Evolutionary conservation across 2,888 invertebrate species (phyloP).

Genomic region (Koerneria pararmatus): DNA sequence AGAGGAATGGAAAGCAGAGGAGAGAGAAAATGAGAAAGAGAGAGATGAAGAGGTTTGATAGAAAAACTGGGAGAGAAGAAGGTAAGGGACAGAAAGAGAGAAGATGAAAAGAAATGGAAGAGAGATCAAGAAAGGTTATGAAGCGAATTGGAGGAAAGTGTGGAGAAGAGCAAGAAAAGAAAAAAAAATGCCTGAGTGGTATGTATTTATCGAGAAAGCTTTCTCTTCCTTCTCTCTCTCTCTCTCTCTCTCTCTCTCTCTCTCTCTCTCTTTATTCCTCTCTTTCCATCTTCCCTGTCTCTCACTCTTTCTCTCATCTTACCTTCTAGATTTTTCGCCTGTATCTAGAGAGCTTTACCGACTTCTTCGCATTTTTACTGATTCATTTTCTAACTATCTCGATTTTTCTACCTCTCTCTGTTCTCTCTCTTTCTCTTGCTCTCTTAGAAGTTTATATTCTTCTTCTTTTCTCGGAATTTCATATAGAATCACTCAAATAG

Average conservation of each 20-base stretch:
- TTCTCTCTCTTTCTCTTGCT: background rate
- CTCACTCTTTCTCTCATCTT: background rate
- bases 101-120: conserved; percentile 2
- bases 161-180: background rate
- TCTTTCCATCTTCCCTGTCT: background rate
- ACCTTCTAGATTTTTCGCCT: background rate
- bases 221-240: conserved; percentile 9
- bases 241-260: conserved; percentile 8
- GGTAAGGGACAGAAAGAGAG: conserved; percentile 6
- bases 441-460: background rate
- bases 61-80: background rate
- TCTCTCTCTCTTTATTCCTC: conserved; percentile 4
- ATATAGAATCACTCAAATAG: too few species aligned
- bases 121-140: background rate
- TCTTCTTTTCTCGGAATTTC: too few species aligned
- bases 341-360: background rate
- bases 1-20: conserved; percentile 11
- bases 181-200: background rate
- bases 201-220: background rate
- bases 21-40: conserved; percentile 15
- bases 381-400: background rate
- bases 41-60: conserved; percentile 15
- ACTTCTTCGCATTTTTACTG: background rate
- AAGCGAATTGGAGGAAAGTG: background rate
- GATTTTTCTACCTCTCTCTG: background rate